Evolutionary conservation across 2,888 invertebrate genomes (phyloP).

Genomic region (Euphydryas editha): DNA sequence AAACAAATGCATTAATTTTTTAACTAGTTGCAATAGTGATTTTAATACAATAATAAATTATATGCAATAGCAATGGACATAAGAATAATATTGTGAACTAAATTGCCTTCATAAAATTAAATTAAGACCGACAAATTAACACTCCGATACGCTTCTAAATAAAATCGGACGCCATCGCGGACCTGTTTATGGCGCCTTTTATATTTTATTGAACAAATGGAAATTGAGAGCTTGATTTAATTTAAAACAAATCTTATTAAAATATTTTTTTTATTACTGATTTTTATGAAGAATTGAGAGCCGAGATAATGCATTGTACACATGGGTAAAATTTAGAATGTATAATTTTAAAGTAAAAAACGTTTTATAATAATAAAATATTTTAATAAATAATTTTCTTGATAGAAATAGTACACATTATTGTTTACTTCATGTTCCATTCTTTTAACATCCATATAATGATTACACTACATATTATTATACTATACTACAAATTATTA

Average conservation of each 20-base stretch:
- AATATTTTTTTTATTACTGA: background rate
- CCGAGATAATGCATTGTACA: no score
- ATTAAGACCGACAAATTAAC: conserved; percentile 38
- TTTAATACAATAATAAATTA: conserved; percentile 14
- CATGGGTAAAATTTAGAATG: no score
- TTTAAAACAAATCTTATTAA: background rate
- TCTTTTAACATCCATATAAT: no score
- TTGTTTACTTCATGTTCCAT: no score
- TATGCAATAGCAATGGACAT: conserved; percentile 8
- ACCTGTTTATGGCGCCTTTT: conserved; percentile 20
- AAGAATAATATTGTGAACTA: conserved; percentile 29
- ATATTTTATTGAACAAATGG: conserved; percentile 21
- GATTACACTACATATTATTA: no score
- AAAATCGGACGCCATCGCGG: conserved; percentile 18
- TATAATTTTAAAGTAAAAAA: no score
- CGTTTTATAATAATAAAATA: no score
- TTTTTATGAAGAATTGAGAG: no score
- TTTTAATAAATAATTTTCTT: no score
- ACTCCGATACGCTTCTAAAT: conserved; percentile 33
- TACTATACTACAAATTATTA: no score
- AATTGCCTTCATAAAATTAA: conserved; percentile 33
- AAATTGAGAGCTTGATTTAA: conserved; percentile 13
- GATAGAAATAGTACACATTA: no score
- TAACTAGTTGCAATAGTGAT: background rate
- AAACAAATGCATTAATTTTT: background rate